Evolutionary conservation across 2,888 invertebrate genomes (phyloP).

Genomic region (Itoplectis maculator): DNA sequence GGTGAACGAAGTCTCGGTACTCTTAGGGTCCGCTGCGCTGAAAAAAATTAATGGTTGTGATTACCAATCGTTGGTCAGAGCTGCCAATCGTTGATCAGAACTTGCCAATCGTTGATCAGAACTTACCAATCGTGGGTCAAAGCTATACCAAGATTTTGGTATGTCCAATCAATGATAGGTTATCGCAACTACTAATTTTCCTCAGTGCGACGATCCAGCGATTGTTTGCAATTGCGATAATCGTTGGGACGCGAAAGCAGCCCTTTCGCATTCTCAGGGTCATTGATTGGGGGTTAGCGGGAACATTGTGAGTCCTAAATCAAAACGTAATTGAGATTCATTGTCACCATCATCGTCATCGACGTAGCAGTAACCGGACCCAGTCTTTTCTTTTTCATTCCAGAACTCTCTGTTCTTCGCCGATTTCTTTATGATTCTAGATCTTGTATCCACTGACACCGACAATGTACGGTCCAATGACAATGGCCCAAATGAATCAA

Average conservation of each 20-base stretch:
- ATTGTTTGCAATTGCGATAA: neutral
- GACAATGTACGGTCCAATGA: slow-evolving; percentile 77
- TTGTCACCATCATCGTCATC: slow-evolving; percentile 6
- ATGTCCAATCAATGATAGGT: too few species aligned
- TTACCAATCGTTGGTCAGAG: too few species aligned
- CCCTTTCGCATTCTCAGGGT: slow-evolving; percentile 14
- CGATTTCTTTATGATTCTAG: slow-evolving; percentile 74
- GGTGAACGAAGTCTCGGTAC: slow-evolving; percentile 64
- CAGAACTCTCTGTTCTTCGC: slow-evolving; percentile 65
- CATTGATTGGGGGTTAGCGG: neutral
- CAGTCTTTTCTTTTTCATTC: too few species aligned
- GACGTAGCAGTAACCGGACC: neutral
- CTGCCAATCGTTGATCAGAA: neutral
- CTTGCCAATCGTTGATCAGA: neutral
- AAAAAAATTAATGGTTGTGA: too few species aligned
- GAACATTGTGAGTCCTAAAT: neutral
- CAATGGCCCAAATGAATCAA: slow-evolving; percentile 78
- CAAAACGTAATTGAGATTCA: too few species aligned
- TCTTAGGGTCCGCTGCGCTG: too few species aligned
- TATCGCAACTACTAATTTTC: too few species aligned
- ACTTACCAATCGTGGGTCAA: neutral
- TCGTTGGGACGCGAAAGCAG: neutral
- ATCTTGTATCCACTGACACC: slow-evolving; percentile 75
- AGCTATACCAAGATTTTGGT: too few species aligned
- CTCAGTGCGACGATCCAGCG: neutral